Evolutionary conservation across 2,113 vertebrate species (phyloP).

Genomic region (Pelmatolapia mariae): DNA sequence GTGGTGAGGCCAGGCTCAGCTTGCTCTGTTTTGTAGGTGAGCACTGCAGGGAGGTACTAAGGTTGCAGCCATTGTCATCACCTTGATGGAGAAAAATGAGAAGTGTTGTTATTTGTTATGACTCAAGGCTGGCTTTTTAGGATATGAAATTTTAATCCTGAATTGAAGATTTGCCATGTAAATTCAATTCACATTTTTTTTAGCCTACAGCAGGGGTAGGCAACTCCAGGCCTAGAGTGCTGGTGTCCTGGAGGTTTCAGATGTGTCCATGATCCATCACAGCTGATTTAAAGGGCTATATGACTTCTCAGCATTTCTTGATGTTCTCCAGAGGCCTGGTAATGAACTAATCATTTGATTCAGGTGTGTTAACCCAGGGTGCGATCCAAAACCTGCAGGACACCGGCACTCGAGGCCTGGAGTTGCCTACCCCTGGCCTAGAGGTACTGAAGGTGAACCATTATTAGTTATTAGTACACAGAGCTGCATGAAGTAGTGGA

Average conservation of each 20-base stretch:
- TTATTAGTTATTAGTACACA: background rate
- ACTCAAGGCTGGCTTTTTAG: fast-evolving
- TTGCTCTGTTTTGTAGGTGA: constrained; percentile 84
- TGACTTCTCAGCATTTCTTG: too few relatives aligned
- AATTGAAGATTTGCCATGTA: background rate
- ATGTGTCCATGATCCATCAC: too few relatives aligned
- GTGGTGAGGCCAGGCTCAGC: constrained; percentile 36
- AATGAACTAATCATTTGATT: too few relatives aligned
- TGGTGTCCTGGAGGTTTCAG: too few relatives aligned
- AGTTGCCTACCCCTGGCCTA: too few relatives aligned
- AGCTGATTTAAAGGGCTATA: too few relatives aligned
- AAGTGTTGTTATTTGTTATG: background rate
- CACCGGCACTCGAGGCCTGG: too few relatives aligned
- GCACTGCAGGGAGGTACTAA: constrained; percentile 55
- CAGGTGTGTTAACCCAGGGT: too few relatives aligned
- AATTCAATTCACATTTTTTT: background rate
- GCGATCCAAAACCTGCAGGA: too few relatives aligned
- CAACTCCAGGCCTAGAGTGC: too few relatives aligned
- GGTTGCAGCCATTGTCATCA: constrained; percentile 87
- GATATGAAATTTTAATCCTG: background rate
- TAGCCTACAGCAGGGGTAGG: too few relatives aligned
- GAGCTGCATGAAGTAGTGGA: background rate
- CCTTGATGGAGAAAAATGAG: constrained; percentile 53
- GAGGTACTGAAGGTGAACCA: background rate
- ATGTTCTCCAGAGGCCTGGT: too few relatives aligned